These are phyloP conservation scores for Palythoa grandis DNA, from an alignment of 92 coral and sea anemone genomes.

Conservation along the genomic window DNA sequence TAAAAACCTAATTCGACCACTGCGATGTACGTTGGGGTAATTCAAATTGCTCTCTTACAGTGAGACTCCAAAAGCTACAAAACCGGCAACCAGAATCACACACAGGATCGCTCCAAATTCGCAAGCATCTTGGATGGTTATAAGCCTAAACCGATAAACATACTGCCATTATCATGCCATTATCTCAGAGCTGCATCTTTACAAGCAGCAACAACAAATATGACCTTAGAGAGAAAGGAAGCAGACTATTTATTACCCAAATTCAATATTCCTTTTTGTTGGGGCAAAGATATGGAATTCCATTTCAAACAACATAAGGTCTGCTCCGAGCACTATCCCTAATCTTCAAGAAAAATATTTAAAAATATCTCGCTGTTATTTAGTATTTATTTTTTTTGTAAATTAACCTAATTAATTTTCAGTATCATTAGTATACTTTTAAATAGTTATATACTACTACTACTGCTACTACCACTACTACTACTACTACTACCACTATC, in stretches of 20 bases:
- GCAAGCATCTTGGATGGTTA: slow-evolving; percentile 4
- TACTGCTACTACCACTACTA: no score
- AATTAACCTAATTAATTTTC: no score
- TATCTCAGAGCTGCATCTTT: neutral
- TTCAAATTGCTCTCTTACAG: slow-evolving; percentile 1
- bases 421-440: no score
- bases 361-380: slow-evolving; percentile 11
- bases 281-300: neutral
- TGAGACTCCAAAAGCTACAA: neutral
- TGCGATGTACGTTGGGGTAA: neutral
- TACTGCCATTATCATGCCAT: neutral
- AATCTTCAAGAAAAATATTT: neutral
- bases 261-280: neutral
- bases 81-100: neutral
- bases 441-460: no score
- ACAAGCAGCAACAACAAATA: neutral
- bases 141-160: neutral
- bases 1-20: no score
- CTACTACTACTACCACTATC: no score
- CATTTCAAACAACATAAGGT: neutral
- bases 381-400: neutral
- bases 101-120: slow-evolving; percentile 1
- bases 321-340: neutral
- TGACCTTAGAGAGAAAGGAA: neutral
- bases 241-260: slow-evolving; percentile 4